Conservation (phyloP, 2,113 vertebrate species). For the Silurus meridionalis region DNA sequence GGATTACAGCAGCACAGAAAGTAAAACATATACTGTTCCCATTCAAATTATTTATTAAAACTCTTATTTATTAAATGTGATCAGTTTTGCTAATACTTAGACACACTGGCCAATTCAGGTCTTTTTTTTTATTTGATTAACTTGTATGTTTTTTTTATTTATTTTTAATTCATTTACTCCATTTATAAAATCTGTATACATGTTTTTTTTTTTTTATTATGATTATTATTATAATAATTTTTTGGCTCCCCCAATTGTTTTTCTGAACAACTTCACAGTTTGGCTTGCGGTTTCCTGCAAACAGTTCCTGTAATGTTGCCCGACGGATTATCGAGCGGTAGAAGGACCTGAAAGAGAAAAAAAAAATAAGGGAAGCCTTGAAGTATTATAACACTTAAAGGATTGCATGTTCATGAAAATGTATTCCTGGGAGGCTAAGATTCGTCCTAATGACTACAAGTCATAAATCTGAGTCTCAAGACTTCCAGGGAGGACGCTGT, state of each 20-base stretch:
- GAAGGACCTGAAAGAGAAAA: slow-evolving; percentile 76
- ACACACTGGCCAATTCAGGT: slow-evolving; percentile 6
- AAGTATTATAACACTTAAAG: neutral
- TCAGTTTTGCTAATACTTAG: neutral
- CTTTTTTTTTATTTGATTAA: neutral
- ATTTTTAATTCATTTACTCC: neutral
- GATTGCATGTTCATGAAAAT: neutral
- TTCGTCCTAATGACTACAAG: neutral
- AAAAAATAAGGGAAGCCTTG: neutral
- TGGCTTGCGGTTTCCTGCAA: slow-evolving; percentile 76
- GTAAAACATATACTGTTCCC: neutral
- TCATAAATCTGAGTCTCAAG: neutral
- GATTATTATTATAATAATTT: neutral
- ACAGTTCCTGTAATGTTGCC: slow-evolving; percentile 89
- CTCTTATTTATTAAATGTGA: slow-evolving; percentile 33
- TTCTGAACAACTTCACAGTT: slow-evolving; percentile 65
- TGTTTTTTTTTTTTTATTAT: neutral
- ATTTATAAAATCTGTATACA: neutral
- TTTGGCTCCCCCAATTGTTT: neutral
- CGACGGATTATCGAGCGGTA: slow-evolving; percentile 86
- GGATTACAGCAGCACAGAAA: too few relatives aligned
- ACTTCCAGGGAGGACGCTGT: neutral
- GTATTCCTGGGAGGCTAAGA: neutral
- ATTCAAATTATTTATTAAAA: slow-evolving; percentile 24
- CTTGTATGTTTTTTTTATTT: neutral